Evolutionary conservation across 2,888 invertebrate species (phyloP).

Genomic region (Rhingia campestris): DNA sequence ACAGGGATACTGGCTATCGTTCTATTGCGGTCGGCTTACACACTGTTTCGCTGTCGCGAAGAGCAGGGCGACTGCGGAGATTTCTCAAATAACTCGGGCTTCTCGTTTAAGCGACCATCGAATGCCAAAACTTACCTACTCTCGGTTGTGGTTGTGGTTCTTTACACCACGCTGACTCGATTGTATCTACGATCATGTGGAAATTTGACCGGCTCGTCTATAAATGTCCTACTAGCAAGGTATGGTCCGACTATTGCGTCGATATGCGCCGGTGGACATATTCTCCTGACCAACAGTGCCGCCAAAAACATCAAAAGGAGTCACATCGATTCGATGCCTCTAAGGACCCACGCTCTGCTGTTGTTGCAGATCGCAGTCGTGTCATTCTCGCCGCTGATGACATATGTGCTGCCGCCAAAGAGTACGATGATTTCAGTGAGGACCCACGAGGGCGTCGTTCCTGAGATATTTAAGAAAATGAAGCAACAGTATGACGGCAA

Average conservation of each 20-base stretch:
- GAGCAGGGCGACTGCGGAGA: constrained; percentile 90
- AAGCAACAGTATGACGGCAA: constrained; percentile 84
- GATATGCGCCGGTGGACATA: constrained; percentile 87
- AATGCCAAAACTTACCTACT: constrained; percentile 84
- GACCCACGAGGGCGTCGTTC: constrained; percentile 83
- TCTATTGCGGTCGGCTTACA: constrained; percentile 85
- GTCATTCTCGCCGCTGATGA: constrained; percentile 85
- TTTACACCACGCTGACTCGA: constrained; percentile 86
- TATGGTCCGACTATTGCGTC: constrained; percentile 87
- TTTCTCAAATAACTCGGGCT: constrained; percentile 78
- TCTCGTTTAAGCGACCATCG: constrained; percentile 77
- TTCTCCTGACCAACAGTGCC: constrained; percentile 86
- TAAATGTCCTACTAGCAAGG: constrained; percentile 86
- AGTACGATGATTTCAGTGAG: constrained; percentile 78
- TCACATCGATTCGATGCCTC: constrained; percentile 88
- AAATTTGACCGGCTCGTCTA: constrained; percentile 88
- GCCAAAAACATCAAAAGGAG: constrained; percentile 80
- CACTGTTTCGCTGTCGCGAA: constrained; percentile 94
- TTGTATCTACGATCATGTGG: constrained; percentile 88
- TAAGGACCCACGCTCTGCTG: constrained; percentile 87
- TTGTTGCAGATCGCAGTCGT: constrained; percentile 84
- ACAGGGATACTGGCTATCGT: constrained; percentile 84
- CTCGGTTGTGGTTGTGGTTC: constrained; percentile 85
- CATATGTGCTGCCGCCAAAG: constrained; percentile 84
- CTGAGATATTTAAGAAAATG: constrained; percentile 85